Conservation (phyloP, 37 sponge, comb jelly and placozoan genomes). For the Mnemiopsis leidyi region DNA sequence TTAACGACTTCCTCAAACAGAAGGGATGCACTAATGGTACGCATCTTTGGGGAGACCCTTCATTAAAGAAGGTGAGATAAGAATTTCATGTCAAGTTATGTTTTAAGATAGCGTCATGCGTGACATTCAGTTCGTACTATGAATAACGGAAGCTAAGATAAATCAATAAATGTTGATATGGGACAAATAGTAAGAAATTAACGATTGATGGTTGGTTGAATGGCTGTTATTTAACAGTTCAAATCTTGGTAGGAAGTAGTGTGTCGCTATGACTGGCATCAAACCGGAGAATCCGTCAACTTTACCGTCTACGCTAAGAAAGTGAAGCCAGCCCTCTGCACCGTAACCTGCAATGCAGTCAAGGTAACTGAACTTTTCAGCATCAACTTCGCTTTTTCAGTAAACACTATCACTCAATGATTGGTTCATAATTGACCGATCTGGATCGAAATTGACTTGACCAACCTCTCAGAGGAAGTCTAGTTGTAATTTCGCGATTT, state of each 20-base stretch:
- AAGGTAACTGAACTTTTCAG: not conserved
- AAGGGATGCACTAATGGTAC: slow-evolving; percentile 83
- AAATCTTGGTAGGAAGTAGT: not conserved
- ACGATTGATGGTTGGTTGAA: no score
- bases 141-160: no score
- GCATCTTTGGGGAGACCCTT: slow-evolving; percentile 74
- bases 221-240: no score
- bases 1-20: slow-evolving; percentile 85
- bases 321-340: slow-evolving; percentile 73
- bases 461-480: no score
- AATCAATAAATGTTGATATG: no score
- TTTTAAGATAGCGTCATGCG: no score
- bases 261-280: slow-evolving; percentile 84
- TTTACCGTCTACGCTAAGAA: slow-evolving; percentile 81
- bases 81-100: no score
- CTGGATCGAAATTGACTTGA: not conserved
- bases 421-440: not conserved
- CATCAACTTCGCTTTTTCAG: no score
- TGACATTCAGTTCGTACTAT: no score
- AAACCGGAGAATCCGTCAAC: slow-evolving; percentile 73
- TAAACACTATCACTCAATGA: no score
- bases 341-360: slow-evolving; percentile 78
- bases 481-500: no score
- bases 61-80: not conserved
- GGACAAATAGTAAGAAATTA: no score